Conservation (phyloP, 2,113 vertebrate species). For the Todiramphus chloris region DNA sequence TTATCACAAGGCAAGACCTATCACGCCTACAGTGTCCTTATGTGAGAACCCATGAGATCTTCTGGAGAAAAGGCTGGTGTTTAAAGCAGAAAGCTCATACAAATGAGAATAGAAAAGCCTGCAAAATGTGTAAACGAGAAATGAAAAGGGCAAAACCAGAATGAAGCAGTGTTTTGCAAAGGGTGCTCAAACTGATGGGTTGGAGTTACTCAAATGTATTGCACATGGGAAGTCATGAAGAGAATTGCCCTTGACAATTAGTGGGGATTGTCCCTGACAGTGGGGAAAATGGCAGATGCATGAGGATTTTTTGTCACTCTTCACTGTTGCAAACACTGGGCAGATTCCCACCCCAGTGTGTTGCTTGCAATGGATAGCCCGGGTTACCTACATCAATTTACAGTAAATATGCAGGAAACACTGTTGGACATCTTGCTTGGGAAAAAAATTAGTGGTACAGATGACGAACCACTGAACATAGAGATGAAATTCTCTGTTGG, state of each 20-base stretch:
- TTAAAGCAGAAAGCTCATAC: neutral
- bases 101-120: neutral
- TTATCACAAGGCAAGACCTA: neutral
- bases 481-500: neutral
- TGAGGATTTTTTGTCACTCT: neutral
- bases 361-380: neutral
- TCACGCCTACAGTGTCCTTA: neutral
- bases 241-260: neutral
- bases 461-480: neutral
- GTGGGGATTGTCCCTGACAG: neutral
- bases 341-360: neutral
- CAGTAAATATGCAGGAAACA: neutral
- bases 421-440: neutral
- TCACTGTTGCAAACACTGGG: neutral
- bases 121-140: neutral
- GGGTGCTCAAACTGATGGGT: neutral
- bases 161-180: neutral
- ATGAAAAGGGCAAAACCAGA: neutral
- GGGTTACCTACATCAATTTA: neutral
- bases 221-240: neutral
- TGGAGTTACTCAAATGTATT: neutral
- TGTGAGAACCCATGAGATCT: neutral
- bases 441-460: neutral
- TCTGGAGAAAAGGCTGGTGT: neutral
- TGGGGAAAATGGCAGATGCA: too few species aligned